A percentile compares a stretch with the other conserved stretches of the same genome.
phyloP scores from a whole-genome alignment of 2,113 vertebrate species.

The Empidonax alnorum region DNA sequence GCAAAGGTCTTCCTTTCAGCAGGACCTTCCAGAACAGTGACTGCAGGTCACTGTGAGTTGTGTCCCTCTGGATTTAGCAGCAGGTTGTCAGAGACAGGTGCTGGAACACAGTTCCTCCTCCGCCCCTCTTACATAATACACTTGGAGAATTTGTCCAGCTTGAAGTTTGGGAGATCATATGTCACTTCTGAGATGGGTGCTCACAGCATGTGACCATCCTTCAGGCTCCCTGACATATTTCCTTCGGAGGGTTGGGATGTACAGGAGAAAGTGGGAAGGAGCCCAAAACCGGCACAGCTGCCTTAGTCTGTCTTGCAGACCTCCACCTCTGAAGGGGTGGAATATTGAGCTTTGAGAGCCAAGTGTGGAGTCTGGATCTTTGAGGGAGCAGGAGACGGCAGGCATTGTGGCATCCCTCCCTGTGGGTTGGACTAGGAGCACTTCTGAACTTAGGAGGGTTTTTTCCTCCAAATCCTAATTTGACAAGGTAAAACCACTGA shows the following conservation, averaged over 20 bases:
- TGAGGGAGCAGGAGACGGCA: background rate
- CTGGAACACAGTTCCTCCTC: background rate
- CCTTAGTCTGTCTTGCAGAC: background rate
- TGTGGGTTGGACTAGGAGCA: background rate
- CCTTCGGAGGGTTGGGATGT: background rate
- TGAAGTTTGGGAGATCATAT: background rate
- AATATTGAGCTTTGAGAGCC: background rate
- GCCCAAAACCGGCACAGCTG: background rate
- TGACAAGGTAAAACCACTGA: background rate
- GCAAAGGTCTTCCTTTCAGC: background rate
- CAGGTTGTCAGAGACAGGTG: background rate
- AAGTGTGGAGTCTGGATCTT: background rate
- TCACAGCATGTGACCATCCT: background rate
- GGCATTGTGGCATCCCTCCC: background rate
- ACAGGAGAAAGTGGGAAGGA: background rate
- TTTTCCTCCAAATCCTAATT: background rate
- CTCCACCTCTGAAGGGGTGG: background rate
- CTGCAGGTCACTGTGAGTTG: rapidly evolving
- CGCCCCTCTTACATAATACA: background rate
- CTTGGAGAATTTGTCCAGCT: background rate
- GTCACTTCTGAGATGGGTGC: background rate
- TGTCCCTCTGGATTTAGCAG: background rate
- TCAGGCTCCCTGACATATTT: background rate
- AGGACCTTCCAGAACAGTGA: background rate
- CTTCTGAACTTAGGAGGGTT: background rate